These are phyloP conservation scores for Campylorhamphus procurvoides DNA, from an alignment of 2,113 vertebrate species.

Conservation along the genomic window DNA sequence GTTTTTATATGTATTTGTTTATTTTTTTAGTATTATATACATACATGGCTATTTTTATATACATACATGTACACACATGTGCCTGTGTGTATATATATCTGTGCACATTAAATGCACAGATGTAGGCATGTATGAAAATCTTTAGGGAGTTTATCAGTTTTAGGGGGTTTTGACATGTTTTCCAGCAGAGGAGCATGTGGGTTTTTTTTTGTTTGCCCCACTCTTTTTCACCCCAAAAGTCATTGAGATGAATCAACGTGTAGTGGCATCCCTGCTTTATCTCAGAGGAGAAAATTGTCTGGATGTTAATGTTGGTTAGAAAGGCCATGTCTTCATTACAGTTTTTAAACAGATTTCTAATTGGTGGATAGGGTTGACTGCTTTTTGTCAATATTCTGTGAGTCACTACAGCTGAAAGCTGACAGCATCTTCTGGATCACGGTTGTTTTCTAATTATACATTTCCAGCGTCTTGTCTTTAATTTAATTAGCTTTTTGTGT, in stretches of 20 bases:
- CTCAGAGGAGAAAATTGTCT: neutral
- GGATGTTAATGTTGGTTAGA: neutral
- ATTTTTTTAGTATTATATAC: neutral
- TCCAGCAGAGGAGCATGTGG: neutral
- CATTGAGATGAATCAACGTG: neutral
- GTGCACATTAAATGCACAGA: too few species aligned
- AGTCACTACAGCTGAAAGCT: slow-evolving; percentile 4
- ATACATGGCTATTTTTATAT: neutral
- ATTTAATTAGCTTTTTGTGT: neutral
- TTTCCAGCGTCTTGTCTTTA: neutral
- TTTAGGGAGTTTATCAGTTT: neutral
- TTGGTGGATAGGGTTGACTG: slow-evolving; percentile 17
- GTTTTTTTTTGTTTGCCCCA: neutral
- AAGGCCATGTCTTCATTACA: neutral
- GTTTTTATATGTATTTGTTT: neutral
- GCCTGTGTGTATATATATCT: neutral
- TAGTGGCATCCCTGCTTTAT: neutral
- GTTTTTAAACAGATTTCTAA: slow-evolving; percentile 16
- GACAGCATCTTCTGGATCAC: slow-evolving; percentile 7
- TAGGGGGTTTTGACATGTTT: neutral
- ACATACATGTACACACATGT: neutral
- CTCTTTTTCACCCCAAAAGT: neutral
- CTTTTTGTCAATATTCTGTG: slow-evolving; percentile 45
- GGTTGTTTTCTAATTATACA: slow-evolving; percentile 16
- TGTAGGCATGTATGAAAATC: neutral